Conservation (phyloP, 2,888 invertebrate species). For the Heliothis peltigera region DNA sequence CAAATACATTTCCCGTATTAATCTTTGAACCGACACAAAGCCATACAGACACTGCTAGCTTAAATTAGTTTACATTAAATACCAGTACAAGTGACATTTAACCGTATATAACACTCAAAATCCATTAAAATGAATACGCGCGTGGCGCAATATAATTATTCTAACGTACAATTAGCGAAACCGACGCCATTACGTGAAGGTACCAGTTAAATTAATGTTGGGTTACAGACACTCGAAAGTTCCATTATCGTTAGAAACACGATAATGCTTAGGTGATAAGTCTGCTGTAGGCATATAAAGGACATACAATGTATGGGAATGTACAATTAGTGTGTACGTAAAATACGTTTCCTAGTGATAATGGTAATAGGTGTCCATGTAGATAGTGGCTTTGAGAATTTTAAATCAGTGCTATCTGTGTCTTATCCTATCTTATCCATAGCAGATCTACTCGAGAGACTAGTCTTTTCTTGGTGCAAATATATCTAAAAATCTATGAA, state of each 20-base stretch:
- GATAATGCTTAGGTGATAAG: conserved; percentile 82
- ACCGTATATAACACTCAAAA: conserved; percentile 76
- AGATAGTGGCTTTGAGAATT: conserved; percentile 1
- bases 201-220: conserved; percentile 88
- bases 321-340: conserved; percentile 39
- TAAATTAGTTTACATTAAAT: conserved; percentile 66
- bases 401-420: background rate
- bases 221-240: conserved; percentile 88
- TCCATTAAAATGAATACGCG: conserved; percentile 85
- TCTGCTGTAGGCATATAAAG: conserved; percentile 64
- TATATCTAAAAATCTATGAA: too few species aligned
- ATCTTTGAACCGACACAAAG: conserved; percentile 49
- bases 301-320: conserved; percentile 46
- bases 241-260: conserved; percentile 88
- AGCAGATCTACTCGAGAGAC: background rate
- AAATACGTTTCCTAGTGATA: conserved; percentile 56
- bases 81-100: conserved; percentile 70
- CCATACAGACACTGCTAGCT: conserved; percentile 43
- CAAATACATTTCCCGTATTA: conserved; percentile 40
- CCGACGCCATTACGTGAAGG: conserved; percentile 87
- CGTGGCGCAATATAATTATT: conserved; percentile 85
- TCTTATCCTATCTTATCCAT: background rate
- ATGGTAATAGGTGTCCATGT: conserved; percentile 47
- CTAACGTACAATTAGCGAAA: conserved; percentile 88
- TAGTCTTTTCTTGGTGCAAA: too few species aligned